A percentile compares a stretch with the other conserved stretches of the same genome.
Evolutionary conservation across 2,797 vertebrate species (phyloP).

Genomic region (Bucorvus abyssinicus): DNA sequence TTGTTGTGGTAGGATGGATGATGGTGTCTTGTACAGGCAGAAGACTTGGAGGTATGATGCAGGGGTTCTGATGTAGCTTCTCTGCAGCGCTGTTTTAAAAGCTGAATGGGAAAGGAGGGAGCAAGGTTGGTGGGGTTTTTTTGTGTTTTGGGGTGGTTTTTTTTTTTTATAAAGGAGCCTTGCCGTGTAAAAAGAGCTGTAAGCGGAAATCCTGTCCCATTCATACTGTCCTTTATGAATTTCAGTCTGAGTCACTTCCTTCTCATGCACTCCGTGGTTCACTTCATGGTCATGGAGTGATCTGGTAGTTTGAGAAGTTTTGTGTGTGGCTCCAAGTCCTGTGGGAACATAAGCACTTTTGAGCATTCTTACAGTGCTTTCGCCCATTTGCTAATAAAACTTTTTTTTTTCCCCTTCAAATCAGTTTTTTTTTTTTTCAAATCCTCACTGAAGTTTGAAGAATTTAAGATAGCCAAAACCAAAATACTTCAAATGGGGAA

Average conservation of each 20-base stretch:
- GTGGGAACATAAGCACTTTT: not conserved
- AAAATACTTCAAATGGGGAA: not conserved
- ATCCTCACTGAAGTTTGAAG: not conserved
- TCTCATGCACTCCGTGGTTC: slow-evolving; percentile 29
- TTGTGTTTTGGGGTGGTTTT: not conserved
- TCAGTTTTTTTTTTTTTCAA: not conserved
- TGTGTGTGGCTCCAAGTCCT: not conserved
- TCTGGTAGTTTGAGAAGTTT: not conserved
- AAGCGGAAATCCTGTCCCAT: slow-evolving; percentile 65
- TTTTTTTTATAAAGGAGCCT: not conserved
- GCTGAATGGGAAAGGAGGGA: not conserved
- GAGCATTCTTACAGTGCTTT: slow-evolving; percentile 4
- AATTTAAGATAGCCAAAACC: not conserved
- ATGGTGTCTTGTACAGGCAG: not conserved
- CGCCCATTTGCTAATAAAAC: not conserved
- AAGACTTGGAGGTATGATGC: not conserved
- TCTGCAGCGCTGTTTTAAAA: not conserved
- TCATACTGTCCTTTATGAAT: slow-evolving; percentile 59
- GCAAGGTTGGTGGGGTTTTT: not conserved
- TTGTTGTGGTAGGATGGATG: not conserved
- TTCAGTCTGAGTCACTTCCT: slow-evolving; percentile 68
- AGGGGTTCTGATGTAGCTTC: not conserved
- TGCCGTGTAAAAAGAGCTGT: slow-evolving; percentile 32
- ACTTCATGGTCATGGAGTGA: slow-evolving; percentile 11
- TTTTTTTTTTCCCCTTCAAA: not conserved